Evolutionary conservation across 2,797 vertebrate genomes (phyloP), one percentile per base, ranked within the genome.

Genomic region (Gymnocypris eckloni): DNA sequence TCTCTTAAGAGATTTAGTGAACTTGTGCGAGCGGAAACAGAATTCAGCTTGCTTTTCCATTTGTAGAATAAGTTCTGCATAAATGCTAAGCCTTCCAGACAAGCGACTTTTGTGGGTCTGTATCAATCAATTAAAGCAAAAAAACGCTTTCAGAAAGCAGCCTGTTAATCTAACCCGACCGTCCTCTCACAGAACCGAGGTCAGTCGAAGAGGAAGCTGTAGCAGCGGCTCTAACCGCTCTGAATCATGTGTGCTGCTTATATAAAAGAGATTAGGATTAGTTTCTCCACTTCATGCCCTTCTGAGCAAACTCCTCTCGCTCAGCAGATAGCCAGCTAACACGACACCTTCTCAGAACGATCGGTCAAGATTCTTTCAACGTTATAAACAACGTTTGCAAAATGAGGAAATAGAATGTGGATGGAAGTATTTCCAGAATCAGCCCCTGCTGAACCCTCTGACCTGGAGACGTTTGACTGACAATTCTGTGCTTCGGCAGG

Each of bases 181-280:
- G 25, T 43, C 75, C 75, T 70, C 75, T 84, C 50, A 33, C 76
- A 71, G 76, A 71, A 85, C 52, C 18, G 67, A 84, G 83, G 64
- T 72, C 75, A 45, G 67, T 61, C 39, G 25, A 10, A 79, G 64
- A 78, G 39, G 43, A 25, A 48, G 52, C 48, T 88, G 90, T 87
- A 79, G 90, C 69, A 6, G 41, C 81, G 86, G 76, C 64, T 88
- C 85, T 81, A 80, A 81, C 87, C 85, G 79, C 88, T 89, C 82
- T 91, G 89, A 89, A 87, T 92, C 88, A 78, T 85, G 83, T 86
- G 86, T 89, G 90, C 89, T 86, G 89, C 91, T 93, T 93, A 94
- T 90, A 91, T 92, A 45, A 94, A 95, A 93, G 91, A 92, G 93
- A 94, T 94, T 93, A 92, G 92, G 93, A 93, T 95, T 93, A 94